Conservation (phyloP, 2,797 vertebrate genomes). For the Danionella dracula region DNA sequence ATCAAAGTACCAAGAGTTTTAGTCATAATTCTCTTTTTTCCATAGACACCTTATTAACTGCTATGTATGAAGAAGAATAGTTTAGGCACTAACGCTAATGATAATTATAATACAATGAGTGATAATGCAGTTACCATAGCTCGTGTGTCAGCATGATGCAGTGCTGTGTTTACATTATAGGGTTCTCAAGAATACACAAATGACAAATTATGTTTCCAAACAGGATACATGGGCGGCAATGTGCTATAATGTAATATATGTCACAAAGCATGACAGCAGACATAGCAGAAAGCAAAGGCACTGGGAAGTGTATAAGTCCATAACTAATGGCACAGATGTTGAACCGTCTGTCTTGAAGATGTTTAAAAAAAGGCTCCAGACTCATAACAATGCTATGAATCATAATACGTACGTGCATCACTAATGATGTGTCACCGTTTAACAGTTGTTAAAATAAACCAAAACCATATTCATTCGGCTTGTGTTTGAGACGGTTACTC, state of each 20-base stretch:
- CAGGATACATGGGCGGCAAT: constrained; percentile 4
- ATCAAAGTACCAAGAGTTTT: background rate
- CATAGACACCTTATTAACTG: background rate
- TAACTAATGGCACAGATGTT: constrained; percentile 27
- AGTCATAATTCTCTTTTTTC: background rate
- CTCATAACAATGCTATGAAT: constrained; percentile 33
- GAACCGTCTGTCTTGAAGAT: constrained; percentile 16
- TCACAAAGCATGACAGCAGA: constrained; percentile 3
- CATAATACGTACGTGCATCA: constrained; percentile 31
- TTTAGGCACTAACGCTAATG: background rate
- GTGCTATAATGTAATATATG: constrained; percentile 4
- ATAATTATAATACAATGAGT: constrained; percentile 12
- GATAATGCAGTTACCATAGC: constrained; percentile 1
- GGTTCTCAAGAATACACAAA: constrained; percentile 15
- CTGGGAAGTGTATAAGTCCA: background rate
- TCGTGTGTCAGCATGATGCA: constrained; percentile 8
- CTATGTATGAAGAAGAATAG: background rate
- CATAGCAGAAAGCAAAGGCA: background rate
- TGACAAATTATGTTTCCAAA: constrained; percentile 18
- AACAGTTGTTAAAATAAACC: constrained; percentile 44
- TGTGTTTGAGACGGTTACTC: constrained; percentile 7
- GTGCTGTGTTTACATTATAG: constrained; percentile 12
- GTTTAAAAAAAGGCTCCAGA: constrained; percentile 9
- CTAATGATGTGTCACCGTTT: constrained; percentile 37
- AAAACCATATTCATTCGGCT: constrained; percentile 32